Evolutionary conservation across 1,140 invertebrate species (phyloP), one percentile per base, ranked within the genome.

Genomic region (Lordiphosa stackelbergi): DNA sequence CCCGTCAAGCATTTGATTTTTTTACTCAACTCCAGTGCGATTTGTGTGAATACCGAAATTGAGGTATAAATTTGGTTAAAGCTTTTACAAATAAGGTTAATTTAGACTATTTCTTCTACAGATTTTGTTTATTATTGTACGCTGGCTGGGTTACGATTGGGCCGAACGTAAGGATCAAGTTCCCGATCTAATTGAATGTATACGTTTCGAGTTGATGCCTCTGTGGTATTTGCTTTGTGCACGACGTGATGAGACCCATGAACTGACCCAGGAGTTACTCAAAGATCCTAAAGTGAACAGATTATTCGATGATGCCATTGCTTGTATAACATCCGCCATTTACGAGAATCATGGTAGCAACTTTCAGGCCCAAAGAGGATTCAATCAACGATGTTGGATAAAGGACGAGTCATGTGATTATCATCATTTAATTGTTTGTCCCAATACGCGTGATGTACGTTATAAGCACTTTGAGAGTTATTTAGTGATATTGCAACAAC

Each of bases 1-100:
- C 89, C 90, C 2, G 59, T 90, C 1, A 91, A 92, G 8, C 93
- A 94, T 85, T 73, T 94, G 2, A 89, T 91, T 55, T 90, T 89
- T 12, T 88, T 94, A 46, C 85, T 94, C 0, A 90, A 89, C 24
- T 94, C 93, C 0, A 93, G 93, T 84, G 91, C 92, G 49, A 93
- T 94, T 57, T 91, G 90, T 65, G 91, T 94, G 0, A 93, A 85
- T 41, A 64, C 73, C 6, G 81, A 85, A 65, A 28, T 71, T 91
- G 81, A 93, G 92, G 93, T 93, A 1, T 31, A 34, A 7, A 11
- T 24, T 41, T 19, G 31, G 2, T 4, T 2, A 7, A n/a, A 19
- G n/a, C 4, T 11, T 3, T 3, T 12, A 5, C 19, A 22, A 10
- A 19, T 12, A 9, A n/a, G 8, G 7, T 10, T 37, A 4, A 36